Base-by-base conservation (phyloP, 2,113 vertebrate species). In the Leptobrachium ailaonicum region DNA sequence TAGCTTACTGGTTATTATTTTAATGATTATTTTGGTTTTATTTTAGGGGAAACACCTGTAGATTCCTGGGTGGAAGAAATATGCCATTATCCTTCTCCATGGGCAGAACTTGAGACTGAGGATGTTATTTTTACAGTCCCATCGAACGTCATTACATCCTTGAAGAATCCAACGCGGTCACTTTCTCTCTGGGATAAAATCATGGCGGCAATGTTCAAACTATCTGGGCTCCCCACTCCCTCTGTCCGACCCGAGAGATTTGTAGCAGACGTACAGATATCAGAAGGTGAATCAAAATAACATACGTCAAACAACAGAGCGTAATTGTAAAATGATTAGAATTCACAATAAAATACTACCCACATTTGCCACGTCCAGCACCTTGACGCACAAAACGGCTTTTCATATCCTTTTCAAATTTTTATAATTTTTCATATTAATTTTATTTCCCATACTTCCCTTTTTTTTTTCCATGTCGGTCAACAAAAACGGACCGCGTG, bases 21-120 rank as follows among this genome's bases (percentile, higher is more conserved):
- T 11, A 32, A 8, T 72, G 32, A 72, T 20, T 72, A 41, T n/a
- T 70, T 47, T 45, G 2, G 44, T 32, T n/a, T 50, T 71, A 43
- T 71, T 20, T 8, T 76, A 93, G 91, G 89, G 12, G 85, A 87
- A 76, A 93, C 91, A 14, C 88, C 85, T 4, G 10, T 41, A 8
- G 75, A 53, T 2, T 84, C 88, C 0, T 92, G 91, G 91, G 45
- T 74, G 0, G 0, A 80, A 4, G n/a, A 77, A 43, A 73, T 91
- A 66, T 85, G 88, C 8, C 76, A 76, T 11, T 88, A 90, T 13
- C 91, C 92, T 1, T 81, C 91, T 0, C 93, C 92, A 13, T 94
- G 93, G 92, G 91, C 92, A 0, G 93, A 94, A 83, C n/a, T 94
- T 64, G 91, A 93, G 86, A 92, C 91, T 83, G 92, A 93, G 14